Percentiles rank a stretch among this genome's conserved stretches.
Evolutionary conservation across 2,888 invertebrate genomes (phyloP).

Genomic region (Spilosoma lubricipeda): DNA sequence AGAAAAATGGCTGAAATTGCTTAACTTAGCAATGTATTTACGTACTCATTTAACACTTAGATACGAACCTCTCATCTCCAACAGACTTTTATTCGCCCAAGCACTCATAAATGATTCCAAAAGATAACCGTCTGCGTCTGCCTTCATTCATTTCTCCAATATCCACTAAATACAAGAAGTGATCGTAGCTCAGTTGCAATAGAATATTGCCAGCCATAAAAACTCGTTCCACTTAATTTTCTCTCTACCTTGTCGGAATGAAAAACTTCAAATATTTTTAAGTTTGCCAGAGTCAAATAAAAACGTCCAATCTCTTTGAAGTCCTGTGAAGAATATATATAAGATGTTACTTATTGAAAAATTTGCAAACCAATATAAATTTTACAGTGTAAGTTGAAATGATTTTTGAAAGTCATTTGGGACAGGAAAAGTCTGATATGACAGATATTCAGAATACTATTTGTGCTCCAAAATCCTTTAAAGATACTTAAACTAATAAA

Average conservation of each 20-base stretch:
- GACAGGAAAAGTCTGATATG: neutral
- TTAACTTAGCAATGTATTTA: too few species aligned
- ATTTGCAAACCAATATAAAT: slow-evolving; percentile 13
- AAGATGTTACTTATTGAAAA: slow-evolving; percentile 14
- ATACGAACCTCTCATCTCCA: neutral
- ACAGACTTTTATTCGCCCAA: neutral
- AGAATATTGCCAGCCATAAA: slow-evolving; percentile 10
- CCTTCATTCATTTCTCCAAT: slow-evolving; percentile 1
- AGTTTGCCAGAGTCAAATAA: slow-evolving; percentile 13
- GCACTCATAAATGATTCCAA: neutral
- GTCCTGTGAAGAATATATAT: slow-evolving; percentile 10
- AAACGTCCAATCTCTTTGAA: slow-evolving; percentile 9
- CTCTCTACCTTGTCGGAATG: slow-evolving; percentile 14
- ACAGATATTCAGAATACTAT: neutral
- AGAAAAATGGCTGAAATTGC: too few species aligned
- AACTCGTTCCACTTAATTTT: slow-evolving; percentile 11
- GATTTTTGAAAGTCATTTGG: neutral
- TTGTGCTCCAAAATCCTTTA: neutral
- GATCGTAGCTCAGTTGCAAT: neutral
- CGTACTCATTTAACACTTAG: too few species aligned
- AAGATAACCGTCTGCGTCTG: neutral
- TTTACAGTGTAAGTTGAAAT: slow-evolving; percentile 1
- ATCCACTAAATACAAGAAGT: slow-evolving; percentile 4
- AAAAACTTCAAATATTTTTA: slow-evolving; percentile 16
- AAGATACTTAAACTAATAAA: neutral